Conservation (phyloP, 2,113 vertebrate genomes). For the Alosa alosa region DNA sequence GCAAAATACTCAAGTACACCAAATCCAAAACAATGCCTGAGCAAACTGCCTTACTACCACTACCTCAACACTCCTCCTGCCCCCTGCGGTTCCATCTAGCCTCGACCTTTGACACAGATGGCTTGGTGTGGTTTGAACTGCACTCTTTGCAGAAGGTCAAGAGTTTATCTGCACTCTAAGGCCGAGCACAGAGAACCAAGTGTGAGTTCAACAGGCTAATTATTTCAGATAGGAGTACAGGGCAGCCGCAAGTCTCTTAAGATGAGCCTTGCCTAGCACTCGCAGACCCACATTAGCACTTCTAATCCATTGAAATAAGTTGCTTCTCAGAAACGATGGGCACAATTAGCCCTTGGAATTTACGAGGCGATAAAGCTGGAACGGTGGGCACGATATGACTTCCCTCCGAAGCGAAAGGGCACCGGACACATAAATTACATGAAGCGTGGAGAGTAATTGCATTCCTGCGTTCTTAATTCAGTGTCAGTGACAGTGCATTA, state of each 20-base stretch:
- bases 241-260: not conserved
- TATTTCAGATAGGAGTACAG: not conserved
- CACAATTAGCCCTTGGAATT: slow-evolving; percentile 65
- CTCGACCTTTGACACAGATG: not conserved
- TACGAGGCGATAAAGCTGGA: slow-evolving; percentile 66
- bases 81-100: not conserved
- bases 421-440: slow-evolving; percentile 67
- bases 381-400: slow-evolving; percentile 63
- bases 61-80: not conserved
- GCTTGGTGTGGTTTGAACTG: not conserved
- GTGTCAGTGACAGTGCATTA: slow-evolving; percentile 47
- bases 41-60: not conserved
- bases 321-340: slow-evolving; percentile 62
- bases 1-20: not conserved
- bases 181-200: not conserved
- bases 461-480: slow-evolving; percentile 47
- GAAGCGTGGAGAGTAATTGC: slow-evolving; percentile 52
- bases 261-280: not conserved
- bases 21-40: not conserved
- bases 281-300: not conserved
- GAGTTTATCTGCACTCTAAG: not conserved
- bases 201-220: slow-evolving; percentile 15
- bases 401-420: slow-evolving; percentile 61
- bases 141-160: not conserved
- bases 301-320: slow-evolving; percentile 50